Conservation (phyloP, 2,113 vertebrate species). For the Pedetes capensis region DNA sequence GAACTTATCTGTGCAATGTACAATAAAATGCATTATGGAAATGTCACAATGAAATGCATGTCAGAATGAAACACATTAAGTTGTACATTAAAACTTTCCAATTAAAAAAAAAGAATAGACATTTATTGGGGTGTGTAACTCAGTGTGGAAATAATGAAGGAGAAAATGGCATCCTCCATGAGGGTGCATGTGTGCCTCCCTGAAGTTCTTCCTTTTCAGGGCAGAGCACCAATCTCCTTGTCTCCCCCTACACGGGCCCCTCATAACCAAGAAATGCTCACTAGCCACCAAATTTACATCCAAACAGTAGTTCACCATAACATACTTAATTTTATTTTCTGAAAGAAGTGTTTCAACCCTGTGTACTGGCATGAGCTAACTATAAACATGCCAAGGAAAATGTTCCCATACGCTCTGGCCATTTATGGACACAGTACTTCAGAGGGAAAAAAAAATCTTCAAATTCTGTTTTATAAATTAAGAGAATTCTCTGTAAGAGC, state of each 20-base stretch:
- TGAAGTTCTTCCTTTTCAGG: not conserved
- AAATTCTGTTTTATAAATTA: conserved; percentile 54
- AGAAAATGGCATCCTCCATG: not conserved
- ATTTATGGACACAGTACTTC: conserved; percentile 55
- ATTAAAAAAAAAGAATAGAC: too few relatives aligned
- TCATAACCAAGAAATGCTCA: not conserved
- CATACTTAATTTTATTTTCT: conserved; percentile 41
- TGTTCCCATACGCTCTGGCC: conserved; percentile 20
- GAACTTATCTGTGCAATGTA: too few relatives aligned
- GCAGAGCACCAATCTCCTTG: not conserved
- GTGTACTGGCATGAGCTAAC: conserved; percentile 40
- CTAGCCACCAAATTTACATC: conserved; percentile 19
- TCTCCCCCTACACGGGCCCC: not conserved
- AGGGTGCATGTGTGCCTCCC: not conserved
- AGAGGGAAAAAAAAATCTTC: not conserved
- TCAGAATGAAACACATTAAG: too few relatives aligned
- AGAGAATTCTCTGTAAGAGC: conserved; percentile 26
- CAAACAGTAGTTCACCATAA: conserved; percentile 36
- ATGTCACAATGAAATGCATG: too few relatives aligned
- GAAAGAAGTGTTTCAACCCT: conserved; percentile 12
- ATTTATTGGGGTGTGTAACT: not conserved
- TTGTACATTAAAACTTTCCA: too few relatives aligned
- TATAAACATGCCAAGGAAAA: conserved; percentile 50
- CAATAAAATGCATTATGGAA: too few relatives aligned
- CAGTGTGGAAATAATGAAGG: not conserved